Evolutionary conservation across 2,113 vertebrate species (phyloP).

Genomic region (Cinclus cinclus): DNA sequence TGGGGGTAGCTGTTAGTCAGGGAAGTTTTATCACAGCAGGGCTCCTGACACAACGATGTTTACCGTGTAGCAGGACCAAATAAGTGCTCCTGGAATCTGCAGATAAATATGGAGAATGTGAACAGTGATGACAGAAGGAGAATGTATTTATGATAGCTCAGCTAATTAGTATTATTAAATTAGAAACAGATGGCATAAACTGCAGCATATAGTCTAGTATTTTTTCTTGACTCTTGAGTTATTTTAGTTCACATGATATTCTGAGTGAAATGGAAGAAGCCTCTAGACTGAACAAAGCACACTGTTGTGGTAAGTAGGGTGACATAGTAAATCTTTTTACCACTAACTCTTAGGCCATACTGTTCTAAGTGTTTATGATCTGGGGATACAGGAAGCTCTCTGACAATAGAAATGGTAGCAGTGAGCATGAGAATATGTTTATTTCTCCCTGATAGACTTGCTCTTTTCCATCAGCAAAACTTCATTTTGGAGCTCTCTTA

Average conservation of each 20-base stretch:
- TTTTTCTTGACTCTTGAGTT: not conserved
- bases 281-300: not conserved
- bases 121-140: slow-evolving; percentile 19
- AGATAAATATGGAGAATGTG: slow-evolving; percentile 27
- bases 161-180: slow-evolving; percentile 43
- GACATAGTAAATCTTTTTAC: not conserved
- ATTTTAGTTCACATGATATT: not conserved
- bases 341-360: not conserved
- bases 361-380: not conserved
- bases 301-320: not conserved
- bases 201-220: not conserved
- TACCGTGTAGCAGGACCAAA: not conserved
- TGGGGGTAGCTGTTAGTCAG: not conserved
- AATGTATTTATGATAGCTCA: slow-evolving; percentile 39
- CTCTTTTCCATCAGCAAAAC: not conserved
- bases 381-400: not conserved
- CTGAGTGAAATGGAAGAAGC: not conserved
- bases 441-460: not conserved
- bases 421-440: not conserved
- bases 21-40: not conserved
- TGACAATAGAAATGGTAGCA: not conserved
- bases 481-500: not conserved
- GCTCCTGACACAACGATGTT: not conserved
- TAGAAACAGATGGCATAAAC: slow-evolving; percentile 14
- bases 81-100: slow-evolving; percentile 32